Percentiles rank a stretch among this genome's conserved stretches.
Conservation (phyloP, 2,113 vertebrate species). For the Lethenteron reissneri region DNA sequence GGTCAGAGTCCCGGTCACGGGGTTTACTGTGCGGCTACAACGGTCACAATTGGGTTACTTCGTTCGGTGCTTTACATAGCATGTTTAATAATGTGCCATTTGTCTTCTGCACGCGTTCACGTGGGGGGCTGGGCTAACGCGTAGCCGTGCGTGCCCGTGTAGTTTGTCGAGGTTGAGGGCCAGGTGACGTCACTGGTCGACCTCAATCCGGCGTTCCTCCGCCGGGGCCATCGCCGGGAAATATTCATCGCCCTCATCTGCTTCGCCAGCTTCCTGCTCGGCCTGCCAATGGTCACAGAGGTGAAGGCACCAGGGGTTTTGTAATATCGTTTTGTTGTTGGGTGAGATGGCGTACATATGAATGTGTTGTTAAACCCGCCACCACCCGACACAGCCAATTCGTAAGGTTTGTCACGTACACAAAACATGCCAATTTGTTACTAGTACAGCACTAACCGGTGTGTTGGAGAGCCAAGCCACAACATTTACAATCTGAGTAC, state of each 20-base stretch:
- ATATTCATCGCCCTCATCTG: slow-evolving; percentile 90
- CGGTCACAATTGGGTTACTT: neutral
- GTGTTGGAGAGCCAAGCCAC: too few species aligned
- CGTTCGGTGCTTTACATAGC: neutral
- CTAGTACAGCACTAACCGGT: too few species aligned
- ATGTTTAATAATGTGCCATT: too few species aligned
- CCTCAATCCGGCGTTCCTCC: slow-evolving; percentile 86
- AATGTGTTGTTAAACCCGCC: too few species aligned
- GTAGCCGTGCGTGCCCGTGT: slow-evolving; percentile 6
- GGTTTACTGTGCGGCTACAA: neutral
- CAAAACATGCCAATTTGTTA: too few species aligned
- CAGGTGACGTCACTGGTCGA: slow-evolving; percentile 99
- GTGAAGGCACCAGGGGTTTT: slow-evolving; percentile 24
- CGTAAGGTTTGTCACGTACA: too few species aligned
- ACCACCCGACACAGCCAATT: too few species aligned
- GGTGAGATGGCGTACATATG: too few species aligned
- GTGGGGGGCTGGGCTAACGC: too few species aligned
- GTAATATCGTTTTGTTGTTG: neutral
- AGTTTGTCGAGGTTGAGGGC: slow-evolving; percentile 99
- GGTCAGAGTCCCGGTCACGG: slow-evolving; percentile 27
- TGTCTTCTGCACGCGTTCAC: too few species aligned
- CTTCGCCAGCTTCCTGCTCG: slow-evolving; percentile 82
- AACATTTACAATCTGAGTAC: too few species aligned
- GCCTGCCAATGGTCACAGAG: slow-evolving; percentile 91
- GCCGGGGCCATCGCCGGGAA: slow-evolving; percentile 92